These are phyloP conservation scores for Phenganax marumi DNA, from an alignment of 92 coral and sea anemone genomes.

Conservation along the genomic window DNA sequence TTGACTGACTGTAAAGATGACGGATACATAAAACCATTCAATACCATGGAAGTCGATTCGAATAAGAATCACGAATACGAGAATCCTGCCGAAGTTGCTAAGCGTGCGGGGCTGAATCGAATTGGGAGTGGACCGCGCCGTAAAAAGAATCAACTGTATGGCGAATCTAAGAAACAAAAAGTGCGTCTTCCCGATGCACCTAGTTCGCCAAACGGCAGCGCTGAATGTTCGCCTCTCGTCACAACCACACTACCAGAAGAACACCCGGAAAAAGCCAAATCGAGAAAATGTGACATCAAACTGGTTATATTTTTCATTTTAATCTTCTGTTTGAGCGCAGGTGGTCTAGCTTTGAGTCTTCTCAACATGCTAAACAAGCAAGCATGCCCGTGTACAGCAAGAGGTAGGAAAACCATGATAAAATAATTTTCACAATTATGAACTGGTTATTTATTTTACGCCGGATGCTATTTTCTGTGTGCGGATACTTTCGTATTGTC, in stretches of 20 bases:
- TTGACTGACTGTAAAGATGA: conserved; percentile 35
- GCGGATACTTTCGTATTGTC: neutral
- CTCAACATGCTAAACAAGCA: conserved; percentile 29
- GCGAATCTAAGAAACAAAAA: conserved; percentile 24
- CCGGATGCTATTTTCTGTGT: neutral
- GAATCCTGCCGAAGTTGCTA: conserved; percentile 39
- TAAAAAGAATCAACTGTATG: conserved; percentile 33
- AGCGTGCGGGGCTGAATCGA: conserved; percentile 33
- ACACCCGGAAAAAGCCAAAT: neutral
- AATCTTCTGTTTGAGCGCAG: conserved; percentile 12
- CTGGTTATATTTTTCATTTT: conserved; percentile 11
- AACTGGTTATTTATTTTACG: neutral
- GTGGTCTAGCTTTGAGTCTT: conserved; percentile 15
- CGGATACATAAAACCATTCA: conserved; percentile 40
- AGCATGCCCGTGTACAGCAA: conserved; percentile 9
- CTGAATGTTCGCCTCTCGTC: conserved; percentile 16
- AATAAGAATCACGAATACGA: conserved; percentile 40
- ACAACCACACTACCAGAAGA: neutral
- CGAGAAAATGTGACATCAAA: conserved; percentile 18
- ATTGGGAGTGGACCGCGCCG: conserved; percentile 38
- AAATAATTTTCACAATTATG: neutral
- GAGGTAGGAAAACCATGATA: conserved; percentile 5
- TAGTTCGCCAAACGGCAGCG: conserved; percentile 19
- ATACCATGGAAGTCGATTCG: neutral
- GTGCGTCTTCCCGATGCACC: conserved; percentile 33